These are phyloP conservation scores for Cantharis flavilabris DNA, from an alignment of 2,888 invertebrate species.

Conservation along the genomic window DNA sequence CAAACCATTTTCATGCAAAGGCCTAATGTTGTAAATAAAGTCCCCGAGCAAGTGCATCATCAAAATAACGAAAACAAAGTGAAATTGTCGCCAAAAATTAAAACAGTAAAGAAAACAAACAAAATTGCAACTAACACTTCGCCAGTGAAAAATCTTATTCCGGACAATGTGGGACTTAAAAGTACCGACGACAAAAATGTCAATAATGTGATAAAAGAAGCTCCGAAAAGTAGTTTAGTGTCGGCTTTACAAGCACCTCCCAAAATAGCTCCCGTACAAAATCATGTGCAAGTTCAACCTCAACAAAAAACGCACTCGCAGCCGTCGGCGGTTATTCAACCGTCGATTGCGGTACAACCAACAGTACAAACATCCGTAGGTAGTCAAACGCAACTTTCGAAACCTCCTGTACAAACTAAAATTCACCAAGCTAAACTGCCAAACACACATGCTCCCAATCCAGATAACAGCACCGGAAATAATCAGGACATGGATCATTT, in stretches of 20 bases:
- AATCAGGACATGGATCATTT: conserved; percentile 51
- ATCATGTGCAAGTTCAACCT: conserved; percentile 40
- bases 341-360: conserved; percentile 48
- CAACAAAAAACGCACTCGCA: conserved; percentile 33
- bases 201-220: conserved; percentile 35
- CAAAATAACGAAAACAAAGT: conserved; percentile 38
- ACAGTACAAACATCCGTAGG: conserved; percentile 36
- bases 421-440: conserved; percentile 31
- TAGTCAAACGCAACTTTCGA: conserved; percentile 28
- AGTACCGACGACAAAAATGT: conserved; percentile 26
- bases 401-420: conserved; percentile 22
- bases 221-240: conserved; percentile 36
- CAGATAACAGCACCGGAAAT: conserved; percentile 34
- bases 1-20: conserved; percentile 56
- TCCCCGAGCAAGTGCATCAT: conserved; percentile 23
- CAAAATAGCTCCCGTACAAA: conserved; percentile 45
- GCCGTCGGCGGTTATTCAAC: conserved; percentile 38
- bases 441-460: conserved; percentile 31
- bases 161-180: conserved; percentile 22
- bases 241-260: conserved; percentile 43
- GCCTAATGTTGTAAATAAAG: conserved; percentile 37
- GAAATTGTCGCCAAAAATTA: conserved; percentile 52
- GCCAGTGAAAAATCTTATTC: conserved; percentile 13
- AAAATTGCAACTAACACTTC: conserved; percentile 18
- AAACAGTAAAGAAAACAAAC: conserved; percentile 50